phyloP scores from a whole-genome alignment of 1,140 invertebrate genomes.

The Leptonema lineaticorne region DNA sequence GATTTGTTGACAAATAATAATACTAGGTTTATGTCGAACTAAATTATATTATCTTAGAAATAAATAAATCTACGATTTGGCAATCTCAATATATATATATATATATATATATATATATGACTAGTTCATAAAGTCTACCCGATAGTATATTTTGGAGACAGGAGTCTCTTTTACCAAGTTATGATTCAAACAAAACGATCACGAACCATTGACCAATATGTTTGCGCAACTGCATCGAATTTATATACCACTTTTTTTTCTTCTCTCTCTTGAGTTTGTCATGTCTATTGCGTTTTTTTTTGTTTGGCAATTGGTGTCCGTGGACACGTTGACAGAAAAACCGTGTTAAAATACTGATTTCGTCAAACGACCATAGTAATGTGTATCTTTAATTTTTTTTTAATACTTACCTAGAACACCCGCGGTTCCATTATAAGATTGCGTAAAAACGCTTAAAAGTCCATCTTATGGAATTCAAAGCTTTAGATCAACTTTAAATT shows the following conservation, averaged over 20 bases:
- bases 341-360: background rate
- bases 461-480: too few relatives aligned
- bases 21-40: background rate
- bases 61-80: too few relatives aligned
- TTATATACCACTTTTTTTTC: slow-evolving; percentile 24
- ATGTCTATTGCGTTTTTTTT: too few relatives aligned
- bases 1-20: too few relatives aligned
- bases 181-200: slow-evolving; percentile 24
- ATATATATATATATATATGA: background rate
- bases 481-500: too few relatives aligned
- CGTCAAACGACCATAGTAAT: background rate
- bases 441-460: too few relatives aligned
- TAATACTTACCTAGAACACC: too few relatives aligned
- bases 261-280: background rate
- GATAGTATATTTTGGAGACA: background rate
- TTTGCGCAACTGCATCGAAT: slow-evolving; percentile 31
- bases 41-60: too few relatives aligned
- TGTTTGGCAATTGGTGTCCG: background rate
- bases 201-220: slow-evolving; percentile 36
- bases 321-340: background rate
- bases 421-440: too few relatives aligned
- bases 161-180: background rate
- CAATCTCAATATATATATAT: background rate
- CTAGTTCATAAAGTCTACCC: slow-evolving; percentile 6
- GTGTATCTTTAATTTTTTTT: too few relatives aligned